Conservation (phyloP, 2,888 invertebrate genomes). For the Dione juno region DNA sequence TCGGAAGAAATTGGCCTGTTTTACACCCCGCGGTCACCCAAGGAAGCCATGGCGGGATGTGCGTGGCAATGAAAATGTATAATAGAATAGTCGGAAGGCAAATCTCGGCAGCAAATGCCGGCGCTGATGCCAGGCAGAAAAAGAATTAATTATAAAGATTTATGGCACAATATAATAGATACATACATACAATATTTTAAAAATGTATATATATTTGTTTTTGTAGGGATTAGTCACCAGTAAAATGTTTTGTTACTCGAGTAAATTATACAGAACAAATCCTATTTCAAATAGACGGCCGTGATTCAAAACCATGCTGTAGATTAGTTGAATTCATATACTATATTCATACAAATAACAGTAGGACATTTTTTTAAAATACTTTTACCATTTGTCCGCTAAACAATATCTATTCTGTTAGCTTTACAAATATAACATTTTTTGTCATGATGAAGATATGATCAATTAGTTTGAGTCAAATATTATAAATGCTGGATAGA, state of each 20-base stretch:
- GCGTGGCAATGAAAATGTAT: too few species aligned
- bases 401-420: not conserved
- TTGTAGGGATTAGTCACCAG: slow-evolving; percentile 7
- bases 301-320: not conserved
- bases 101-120: too few species aligned
- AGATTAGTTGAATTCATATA: slow-evolving; percentile 9
- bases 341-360: slow-evolving; percentile 1
- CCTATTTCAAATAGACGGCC: slow-evolving; percentile 8
- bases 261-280: not conserved
- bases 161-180: not conserved
- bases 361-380: not conserved
- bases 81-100: too few species aligned
- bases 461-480: too few species aligned
- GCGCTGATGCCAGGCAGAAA: too few species aligned
- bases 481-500: too few species aligned
- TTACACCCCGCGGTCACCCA: too few species aligned
- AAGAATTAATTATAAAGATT: not conserved
- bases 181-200: not conserved
- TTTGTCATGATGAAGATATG: too few species aligned
- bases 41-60: too few species aligned
- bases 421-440: too few species aligned
- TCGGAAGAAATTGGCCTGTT: too few species aligned
- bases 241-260: slow-evolving; percentile 4
- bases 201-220: not conserved
- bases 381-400: not conserved